Base-by-base conservation (phyloP, 2,113 vertebrate genomes). In the Ptilorrhoa leucosticta region DNA sequence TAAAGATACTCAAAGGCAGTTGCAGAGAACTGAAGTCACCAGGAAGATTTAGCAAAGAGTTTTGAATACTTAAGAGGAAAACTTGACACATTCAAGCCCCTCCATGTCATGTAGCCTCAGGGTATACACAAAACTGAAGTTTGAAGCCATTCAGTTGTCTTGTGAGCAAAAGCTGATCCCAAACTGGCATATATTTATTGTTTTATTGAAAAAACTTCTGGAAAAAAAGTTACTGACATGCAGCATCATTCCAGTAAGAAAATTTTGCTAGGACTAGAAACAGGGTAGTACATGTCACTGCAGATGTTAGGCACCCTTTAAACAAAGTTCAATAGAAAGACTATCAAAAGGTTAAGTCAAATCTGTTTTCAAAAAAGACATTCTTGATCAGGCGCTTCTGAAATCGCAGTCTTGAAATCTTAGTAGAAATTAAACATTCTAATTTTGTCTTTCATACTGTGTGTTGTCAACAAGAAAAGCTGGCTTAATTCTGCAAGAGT, bases 351-450 rank as follows among this genome's bases (percentile, higher is more conserved):
- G 53, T 97, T 91, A 97, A 94, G 83, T 95, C 48, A 90, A 81
- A 66, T 95, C 79, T 83, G 31, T 96, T 90, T 96, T 89, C 64
- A 91, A 57, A 68, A 85, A 53, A 87, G 65, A 77, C n/a, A 42
- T 83, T 91, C 73, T 94, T 94, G 91, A 93, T 90, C 82, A 94
- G 95, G 91, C 37, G 37, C 82, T 94, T 95, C 28, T 83, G 82
- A 96, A 97, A 92, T 35, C 84, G 40, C 37, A 78, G 39, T 93
- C 94, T 96, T 95, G 89, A 97, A 96, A 63, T 94, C 28, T 72
- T 35, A 90, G 75, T 83, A 89, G 87, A 94, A 92, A 97, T 51
- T 75, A 87, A 95, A 95, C 31, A 68, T 96, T 95, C 66, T 93
- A 80, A 76, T 95, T 95, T 90, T 70, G 33, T 94, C 85, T 95